Conservation (phyloP, 2,888 invertebrate genomes). For the Hemicrepidius hirtus region DNA sequence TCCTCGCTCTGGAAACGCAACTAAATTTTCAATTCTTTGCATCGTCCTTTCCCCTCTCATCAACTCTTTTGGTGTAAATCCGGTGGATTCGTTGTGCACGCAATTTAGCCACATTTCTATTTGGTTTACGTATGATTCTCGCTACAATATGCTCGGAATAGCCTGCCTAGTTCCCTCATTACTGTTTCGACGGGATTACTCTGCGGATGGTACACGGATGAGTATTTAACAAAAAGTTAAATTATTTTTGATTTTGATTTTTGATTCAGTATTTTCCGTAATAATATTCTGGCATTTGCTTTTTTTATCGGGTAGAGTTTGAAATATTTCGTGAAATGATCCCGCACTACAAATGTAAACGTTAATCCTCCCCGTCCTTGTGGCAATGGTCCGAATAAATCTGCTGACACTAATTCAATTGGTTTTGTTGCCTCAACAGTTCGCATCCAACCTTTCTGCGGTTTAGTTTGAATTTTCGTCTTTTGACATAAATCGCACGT, state of each 20-base stretch:
- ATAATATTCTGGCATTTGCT: conserved; percentile 10
- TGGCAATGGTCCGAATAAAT: conserved; percentile 23
- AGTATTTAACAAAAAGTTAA: not conserved
- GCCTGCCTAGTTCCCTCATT: not conserved
- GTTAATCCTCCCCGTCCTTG: not conserved
- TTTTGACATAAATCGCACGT: no score
- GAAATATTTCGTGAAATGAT: conserved; percentile 43
- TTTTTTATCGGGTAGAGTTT: conserved; percentile 35
- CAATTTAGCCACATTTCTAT: no score
- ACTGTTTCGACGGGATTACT: no score
- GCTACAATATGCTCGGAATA: not conserved
- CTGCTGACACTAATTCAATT: not conserved
- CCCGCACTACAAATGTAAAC: conserved; percentile 36
- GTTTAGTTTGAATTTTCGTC: not conserved
- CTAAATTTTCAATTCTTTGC: no score
- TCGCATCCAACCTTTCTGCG: not conserved
- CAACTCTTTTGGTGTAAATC: not conserved
- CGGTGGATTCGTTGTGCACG: no score
- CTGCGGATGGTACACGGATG: no score
- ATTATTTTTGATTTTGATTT: no score
- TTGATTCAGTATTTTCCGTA: not conserved
- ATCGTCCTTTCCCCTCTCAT: conserved; percentile 1
- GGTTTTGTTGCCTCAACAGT: not conserved
- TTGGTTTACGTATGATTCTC: not conserved
- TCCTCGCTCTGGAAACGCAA: no score